These are phyloP conservation scores for Eristalinus aeneus DNA, from an alignment of 2,888 invertebrate genomes.

Conservation along the genomic window DNA sequence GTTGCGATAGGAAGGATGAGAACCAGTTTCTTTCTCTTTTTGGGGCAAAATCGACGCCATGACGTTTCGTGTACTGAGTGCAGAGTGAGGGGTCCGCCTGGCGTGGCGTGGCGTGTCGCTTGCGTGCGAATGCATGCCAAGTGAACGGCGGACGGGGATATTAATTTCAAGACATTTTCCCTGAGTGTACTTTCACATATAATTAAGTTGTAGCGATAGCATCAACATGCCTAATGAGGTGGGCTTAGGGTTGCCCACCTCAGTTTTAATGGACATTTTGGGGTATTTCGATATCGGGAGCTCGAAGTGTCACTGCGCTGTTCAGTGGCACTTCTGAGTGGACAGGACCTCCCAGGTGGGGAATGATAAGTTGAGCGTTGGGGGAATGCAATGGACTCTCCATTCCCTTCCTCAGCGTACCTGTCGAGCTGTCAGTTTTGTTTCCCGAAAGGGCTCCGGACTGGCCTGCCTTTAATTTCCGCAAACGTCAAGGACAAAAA, in stretches of 20 bases:
- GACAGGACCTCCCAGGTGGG: conserved; percentile 42
- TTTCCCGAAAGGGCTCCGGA: not conserved
- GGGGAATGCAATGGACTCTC: too few relatives aligned
- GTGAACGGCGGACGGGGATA: conserved; percentile 48
- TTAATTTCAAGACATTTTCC: conserved; percentile 68
- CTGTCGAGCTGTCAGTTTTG: not conserved
- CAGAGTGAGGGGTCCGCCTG: conserved; percentile 28
- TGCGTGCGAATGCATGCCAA: conserved; percentile 69
- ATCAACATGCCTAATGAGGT: conserved; percentile 67
- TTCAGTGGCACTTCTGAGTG: conserved; percentile 22
- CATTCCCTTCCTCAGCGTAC: too few relatives aligned
- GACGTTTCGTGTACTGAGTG: conserved; percentile 43
- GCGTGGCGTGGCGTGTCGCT: conserved; percentile 61
- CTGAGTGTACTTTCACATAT: conserved; percentile 68
- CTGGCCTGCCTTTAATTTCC: not conserved
- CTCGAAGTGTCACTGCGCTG: conserved; percentile 43
- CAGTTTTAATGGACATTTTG: not conserved
- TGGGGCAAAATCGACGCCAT: conserved; percentile 8
- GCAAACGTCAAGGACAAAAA: not conserved
- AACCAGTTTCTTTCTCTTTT: conserved; percentile 47
- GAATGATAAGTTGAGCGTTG: not conserved
- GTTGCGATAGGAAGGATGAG: conserved; percentile 68
- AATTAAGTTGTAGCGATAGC: conserved; percentile 69
- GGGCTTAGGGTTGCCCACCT: conserved; percentile 33
- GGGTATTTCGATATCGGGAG: conserved; percentile 21